Evolutionary conservation across 2,888 invertebrate genomes (phyloP), one percentile per base, ranked within the genome.

Genomic region (Chironomus tentans): DNA sequence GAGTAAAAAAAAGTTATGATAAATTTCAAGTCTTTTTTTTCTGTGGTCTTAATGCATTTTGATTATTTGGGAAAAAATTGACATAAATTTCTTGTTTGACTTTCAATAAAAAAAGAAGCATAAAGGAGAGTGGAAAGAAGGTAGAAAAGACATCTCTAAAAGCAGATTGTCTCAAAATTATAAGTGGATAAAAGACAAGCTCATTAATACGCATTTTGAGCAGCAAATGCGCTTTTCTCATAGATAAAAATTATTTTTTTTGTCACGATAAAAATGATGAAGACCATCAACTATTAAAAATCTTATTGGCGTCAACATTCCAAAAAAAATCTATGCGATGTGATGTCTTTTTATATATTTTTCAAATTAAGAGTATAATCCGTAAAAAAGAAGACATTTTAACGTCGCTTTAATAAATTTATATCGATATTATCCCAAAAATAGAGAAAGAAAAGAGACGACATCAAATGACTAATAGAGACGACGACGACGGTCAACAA

Each of bases 31-130:
- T 56, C 18, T 56, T 4, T 48, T 48, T 48, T 48, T n/a, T 50
- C 18, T 18, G 56, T 56, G 18, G 18, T 56, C 48, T 56, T 70
- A 70, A 70, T 70, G 70, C 70, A 70, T 70, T 68, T 70, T 50
- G 50, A 70, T 70, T 50, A 56, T 56, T 56, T 56, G 56, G n/a
- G 50, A 50, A 70, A 70, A 48, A 46, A 47, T 47, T 50, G 70
- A 70, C 70, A 50, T 70, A 70, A 70, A 70, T 70, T 70, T 70
- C 22, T 70, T 47, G 48, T 70, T 70, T 50, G 50, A 48, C 18
- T 70, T 46, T 28, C 46, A 68, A 56, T 56, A 56, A 56, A 56
- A 56, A 56, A 15, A 4, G 10, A 38, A 10, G 50, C n/a, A 5
- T 28, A 28, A 28, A 28, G 6, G 28, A 28, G 10, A 28, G 10